Evolutionary conservation across 2,888 invertebrate species (phyloP), one percentile per base, ranked within the genome.

Genomic region (Pyrgus malvae): DNA sequence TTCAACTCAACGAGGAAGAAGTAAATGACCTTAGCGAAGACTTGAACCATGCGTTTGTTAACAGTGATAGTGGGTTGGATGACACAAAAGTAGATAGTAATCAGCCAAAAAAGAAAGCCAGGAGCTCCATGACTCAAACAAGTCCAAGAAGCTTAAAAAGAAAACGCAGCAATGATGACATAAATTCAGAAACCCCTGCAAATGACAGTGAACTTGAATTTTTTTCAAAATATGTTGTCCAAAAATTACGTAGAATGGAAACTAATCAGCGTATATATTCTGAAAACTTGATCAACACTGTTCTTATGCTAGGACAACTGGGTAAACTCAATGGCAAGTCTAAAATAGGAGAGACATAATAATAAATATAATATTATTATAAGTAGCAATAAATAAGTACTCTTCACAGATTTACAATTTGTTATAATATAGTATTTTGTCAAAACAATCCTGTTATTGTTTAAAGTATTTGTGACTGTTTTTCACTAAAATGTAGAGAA

Each of bases 201-300:
- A 81, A 74, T 73, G 87, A 87, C 46, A 80, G 81, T 73, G 90
- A 90, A 64, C 72, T 89, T 49, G 90, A 90, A 63, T 90, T 84
- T 64, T 90, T 90, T 63, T 82, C 90, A 0, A 90, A 90, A 62
- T 90, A 89, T 79, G 78, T 90, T 49, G 89, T 88, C 0, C 90
- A 90, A 64, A 90, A 90, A 62, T 66, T 90, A 37, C 76, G 89
- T 63, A 78, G 67, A 72, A 90, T 90, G 90, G 90, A 89, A 66
- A 89, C 88, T 4, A 87, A 89, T 62, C 90, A 90, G 58, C 82
- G 90, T 49, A 90, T 90, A 62, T 90, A 89, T 66, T 87, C 90
- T 9, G 90, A 90, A 65, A 90, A 90, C 64, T 72, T 90, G 67
- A 89, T 90, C n/a, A 89, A 90, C 56, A 89, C 90, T 51, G 88